Base-by-base conservation (phyloP, 2,888 invertebrate species). In the Caenorhabditis sp. region DNA sequence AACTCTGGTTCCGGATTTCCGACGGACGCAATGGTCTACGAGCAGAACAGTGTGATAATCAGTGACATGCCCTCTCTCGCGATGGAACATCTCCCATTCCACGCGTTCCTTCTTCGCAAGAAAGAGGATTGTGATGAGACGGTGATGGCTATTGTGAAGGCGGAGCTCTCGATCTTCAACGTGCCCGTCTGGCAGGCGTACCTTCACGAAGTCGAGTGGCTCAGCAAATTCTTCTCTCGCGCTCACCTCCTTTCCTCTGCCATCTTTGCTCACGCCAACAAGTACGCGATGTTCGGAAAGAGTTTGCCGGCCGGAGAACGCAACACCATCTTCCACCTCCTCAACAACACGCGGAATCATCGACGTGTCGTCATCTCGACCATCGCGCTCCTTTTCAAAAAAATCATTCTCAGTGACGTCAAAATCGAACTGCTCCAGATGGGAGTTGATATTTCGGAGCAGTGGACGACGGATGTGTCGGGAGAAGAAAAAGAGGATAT, bases 161-260 rank as follows among this genome's bases (percentile, higher is more conserved):
- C 74, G n/a, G 82, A 82, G 41, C 50, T 82, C 20, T 77, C 70
- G n/a, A 82, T 82, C 53, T 79, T 63, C 62, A 82, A 81, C 46
- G 82, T 81, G 9, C 63, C 66, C 48, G 55, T 82, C 7, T 81
- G 81, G 81, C 76, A 75, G 45, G 43, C 65, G 2, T 45, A 65
- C 7, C 30, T 73, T 4, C 61, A 72, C 13, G 41, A 43, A 2
- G 68, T 81, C n/a, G 4, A 27, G 0, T 81, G 81, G 81, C 65
- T 81, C 0, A n/a, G 70, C 2, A 9, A 39, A 7, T 56, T 50
- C 1, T 65, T 78, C 50, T 78, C 80, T n/a, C 76, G 80, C 7
- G 62, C 75, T 24, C 72, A 76, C n/a, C 59, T 78, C 0, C 50
- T 81, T 2, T 75, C 75, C 0, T 65, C 56, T 2, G 80, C 80